These are phyloP conservation scores for Scaptomyza reducta DNA, from an alignment of 2,888 invertebrate genomes.

Conservation along the genomic window DNA sequence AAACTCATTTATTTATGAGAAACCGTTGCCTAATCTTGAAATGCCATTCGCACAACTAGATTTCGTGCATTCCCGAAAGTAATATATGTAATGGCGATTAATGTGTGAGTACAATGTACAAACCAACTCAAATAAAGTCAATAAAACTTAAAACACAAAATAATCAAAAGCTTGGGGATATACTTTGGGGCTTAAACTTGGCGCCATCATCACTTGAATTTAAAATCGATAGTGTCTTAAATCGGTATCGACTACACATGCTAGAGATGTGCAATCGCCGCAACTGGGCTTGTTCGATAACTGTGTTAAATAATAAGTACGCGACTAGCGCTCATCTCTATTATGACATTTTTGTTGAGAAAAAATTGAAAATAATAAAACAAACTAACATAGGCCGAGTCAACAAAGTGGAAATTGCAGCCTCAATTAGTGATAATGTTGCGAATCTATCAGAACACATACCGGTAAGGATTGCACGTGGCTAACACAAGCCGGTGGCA, in stretches of 20 bases:
- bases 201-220: slow-evolving; percentile 6
- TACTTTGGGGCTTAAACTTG: slow-evolving; percentile 7
- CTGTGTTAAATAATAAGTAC: slow-evolving; percentile 48
- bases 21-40: slow-evolving; percentile 49
- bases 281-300: slow-evolving; percentile 31
- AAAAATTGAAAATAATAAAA: slow-evolving; percentile 47
- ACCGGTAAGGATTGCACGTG: slow-evolving; percentile 60
- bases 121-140: slow-evolving; percentile 54
- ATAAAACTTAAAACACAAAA: slow-evolving; percentile 44
- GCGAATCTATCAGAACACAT: slow-evolving; percentile 69
- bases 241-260: slow-evolving; percentile 9
- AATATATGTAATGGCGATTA: slow-evolving; percentile 51
- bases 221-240: slow-evolving; percentile 14
- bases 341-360: slow-evolving; percentile 54
- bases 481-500: slow-evolving; percentile 7
- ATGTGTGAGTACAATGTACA: slow-evolving; percentile 55
- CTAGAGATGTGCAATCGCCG: slow-evolving; percentile 14
- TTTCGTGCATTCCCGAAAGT: slow-evolving; percentile 54
- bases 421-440: slow-evolving; percentile 63
- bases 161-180: not conserved
- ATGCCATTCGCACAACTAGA: slow-evolving; percentile 62
- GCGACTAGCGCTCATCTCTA: slow-evolving; percentile 46
- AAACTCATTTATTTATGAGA: slow-evolving; percentile 49
- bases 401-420: slow-evolving; percentile 52
- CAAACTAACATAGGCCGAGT: slow-evolving; percentile 33